Evolutionary conservation across 2,797 vertebrate genomes (phyloP).

Genomic region (Astyanax mexicanus): DNA sequence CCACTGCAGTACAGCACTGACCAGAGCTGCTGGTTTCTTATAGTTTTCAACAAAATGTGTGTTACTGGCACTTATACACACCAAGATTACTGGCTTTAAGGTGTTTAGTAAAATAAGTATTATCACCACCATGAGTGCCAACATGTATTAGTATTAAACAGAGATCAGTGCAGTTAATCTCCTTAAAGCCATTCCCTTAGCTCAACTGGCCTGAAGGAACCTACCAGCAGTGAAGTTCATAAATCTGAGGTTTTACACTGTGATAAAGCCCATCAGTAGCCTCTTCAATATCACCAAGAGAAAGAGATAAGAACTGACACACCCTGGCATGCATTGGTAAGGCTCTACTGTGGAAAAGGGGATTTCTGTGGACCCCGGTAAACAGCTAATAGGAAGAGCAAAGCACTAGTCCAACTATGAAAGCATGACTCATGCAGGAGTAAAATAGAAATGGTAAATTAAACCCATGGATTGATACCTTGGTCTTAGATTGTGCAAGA

Average conservation of each 20-base stretch:
- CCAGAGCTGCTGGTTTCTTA: too few relatives aligned
- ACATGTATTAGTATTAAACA: background rate
- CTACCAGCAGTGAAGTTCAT: background rate
- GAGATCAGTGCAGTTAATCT: background rate
- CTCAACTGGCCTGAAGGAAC: background rate
- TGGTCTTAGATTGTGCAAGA: background rate
- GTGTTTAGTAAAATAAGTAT: too few relatives aligned
- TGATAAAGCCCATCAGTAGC: background rate
- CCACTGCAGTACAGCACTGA: background rate
- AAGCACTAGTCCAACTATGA: background rate
- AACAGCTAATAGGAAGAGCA: background rate
- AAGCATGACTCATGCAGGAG: background rate
- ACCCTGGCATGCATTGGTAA: background rate
- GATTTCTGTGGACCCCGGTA: background rate
- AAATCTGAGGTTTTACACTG: background rate
- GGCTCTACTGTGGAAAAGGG: background rate
- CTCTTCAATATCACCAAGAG: background rate
- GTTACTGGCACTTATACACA: too few relatives aligned
- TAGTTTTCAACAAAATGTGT: too few relatives aligned
- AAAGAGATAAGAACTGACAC: background rate
- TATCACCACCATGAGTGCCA: too few relatives aligned
- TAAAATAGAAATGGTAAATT: background rate
- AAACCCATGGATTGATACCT: background rate
- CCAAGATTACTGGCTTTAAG: too few relatives aligned
- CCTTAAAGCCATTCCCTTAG: background rate